A percentile compares a stretch with the other conserved stretches of the same genome.
These are phyloP conservation scores for Phengaris arion DNA, from an alignment of 2,888 invertebrate species.

Conservation along the genomic window DNA sequence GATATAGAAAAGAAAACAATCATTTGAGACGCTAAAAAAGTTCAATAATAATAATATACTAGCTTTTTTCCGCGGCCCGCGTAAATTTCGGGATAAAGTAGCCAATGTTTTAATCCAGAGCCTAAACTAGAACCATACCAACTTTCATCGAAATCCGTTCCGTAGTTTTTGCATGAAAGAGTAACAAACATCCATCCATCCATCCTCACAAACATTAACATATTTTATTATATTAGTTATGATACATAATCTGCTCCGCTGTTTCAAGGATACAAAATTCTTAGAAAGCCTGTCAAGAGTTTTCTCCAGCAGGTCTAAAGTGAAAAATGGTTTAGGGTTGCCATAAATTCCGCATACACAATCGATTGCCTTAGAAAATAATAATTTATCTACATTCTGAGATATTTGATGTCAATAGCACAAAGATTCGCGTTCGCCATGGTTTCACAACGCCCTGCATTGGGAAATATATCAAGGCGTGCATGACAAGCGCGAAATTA, in stretches of 20 bases:
- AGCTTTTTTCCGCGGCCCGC: too few relatives aligned
- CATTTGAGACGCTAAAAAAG: too few relatives aligned
- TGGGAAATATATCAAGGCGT: not conserved
- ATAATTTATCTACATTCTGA: not conserved
- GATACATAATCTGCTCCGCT: not conserved
- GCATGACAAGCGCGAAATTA: slow-evolving; percentile 22
- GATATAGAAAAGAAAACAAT: too few relatives aligned
- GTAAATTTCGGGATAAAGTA: too few relatives aligned
- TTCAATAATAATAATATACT: not conserved
- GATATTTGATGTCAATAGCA: slow-evolving; percentile 10
- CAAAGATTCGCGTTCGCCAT: slow-evolving; percentile 13
- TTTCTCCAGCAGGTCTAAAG: not conserved
- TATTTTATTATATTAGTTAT: too few relatives aligned
- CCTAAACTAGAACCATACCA: too few relatives aligned
- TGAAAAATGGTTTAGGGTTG: not conserved
- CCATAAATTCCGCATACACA: not conserved
- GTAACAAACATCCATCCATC: too few relatives aligned
- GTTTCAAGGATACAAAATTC: not conserved
- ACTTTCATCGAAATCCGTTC: too few relatives aligned
- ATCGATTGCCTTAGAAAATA: not conserved
- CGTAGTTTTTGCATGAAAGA: too few relatives aligned
- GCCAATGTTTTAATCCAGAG: too few relatives aligned
- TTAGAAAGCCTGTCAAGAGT: not conserved
- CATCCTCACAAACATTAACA: too few relatives aligned
- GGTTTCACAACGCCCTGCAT: not conserved